Conservation (phyloP, 2,888 invertebrate species). For the Pristionchus maxplancki region DNA sequence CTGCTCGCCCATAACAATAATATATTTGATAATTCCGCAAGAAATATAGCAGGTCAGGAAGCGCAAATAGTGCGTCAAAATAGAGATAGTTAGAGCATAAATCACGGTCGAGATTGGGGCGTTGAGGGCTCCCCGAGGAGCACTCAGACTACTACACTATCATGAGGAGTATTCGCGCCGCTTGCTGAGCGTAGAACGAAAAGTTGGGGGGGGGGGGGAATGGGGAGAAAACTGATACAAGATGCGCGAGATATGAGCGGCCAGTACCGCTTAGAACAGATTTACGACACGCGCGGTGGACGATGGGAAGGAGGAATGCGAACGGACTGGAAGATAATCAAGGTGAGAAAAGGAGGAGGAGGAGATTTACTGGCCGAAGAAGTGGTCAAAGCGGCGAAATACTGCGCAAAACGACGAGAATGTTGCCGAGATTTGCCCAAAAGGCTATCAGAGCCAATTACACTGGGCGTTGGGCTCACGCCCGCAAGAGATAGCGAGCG, state of each 20-base stretch:
- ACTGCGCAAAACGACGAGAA: neutral
- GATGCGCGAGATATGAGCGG: neutral
- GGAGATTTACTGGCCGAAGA: neutral
- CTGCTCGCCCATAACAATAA: neutral
- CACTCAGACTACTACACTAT: neutral
- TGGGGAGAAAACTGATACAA: neutral
- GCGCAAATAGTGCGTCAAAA: neutral
- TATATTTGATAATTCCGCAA: no score
- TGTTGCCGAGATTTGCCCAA: constrained; percentile 25
- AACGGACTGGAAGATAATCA: neutral
- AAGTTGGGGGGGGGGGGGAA: neutral
- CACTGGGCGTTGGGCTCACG: neutral
- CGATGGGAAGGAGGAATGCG: neutral
- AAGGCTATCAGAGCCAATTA: constrained; percentile 37
- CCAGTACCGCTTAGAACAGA: neutral
- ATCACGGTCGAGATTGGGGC: neutral
- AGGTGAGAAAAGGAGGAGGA: constrained; percentile 1
- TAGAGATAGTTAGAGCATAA: neutral
- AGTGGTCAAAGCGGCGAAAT: neutral
- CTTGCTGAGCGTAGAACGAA: no score
- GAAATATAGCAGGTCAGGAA: neutral
- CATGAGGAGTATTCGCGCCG: neutral
- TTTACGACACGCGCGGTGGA: neutral
- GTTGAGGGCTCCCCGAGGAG: neutral
- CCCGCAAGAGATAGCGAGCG: neutral